Percentiles rank a stretch among this genome's conserved stretches.
Evolutionary conservation across 1,140 invertebrate genomes (phyloP).

Genomic region (Diorhabda elongata): DNA sequence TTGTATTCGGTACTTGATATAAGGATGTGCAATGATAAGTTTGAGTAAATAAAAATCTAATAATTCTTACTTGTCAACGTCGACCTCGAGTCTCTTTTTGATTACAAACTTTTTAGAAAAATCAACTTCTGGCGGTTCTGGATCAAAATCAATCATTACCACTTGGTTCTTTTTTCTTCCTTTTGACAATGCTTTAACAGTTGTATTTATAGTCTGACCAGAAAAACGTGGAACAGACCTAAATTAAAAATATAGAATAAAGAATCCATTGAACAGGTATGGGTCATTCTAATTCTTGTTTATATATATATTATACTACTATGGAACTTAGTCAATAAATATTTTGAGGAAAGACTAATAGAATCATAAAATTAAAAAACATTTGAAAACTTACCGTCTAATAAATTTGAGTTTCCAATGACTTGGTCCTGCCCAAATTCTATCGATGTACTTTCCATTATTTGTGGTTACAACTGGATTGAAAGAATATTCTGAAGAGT

Average conservation of each 20-base stretch:
- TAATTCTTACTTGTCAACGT: conserved; percentile 21
- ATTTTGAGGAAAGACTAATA: too few species aligned
- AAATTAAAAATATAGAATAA: neutral
- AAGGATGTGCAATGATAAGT: too few species aligned
- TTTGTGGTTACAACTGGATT: conserved; percentile 51
- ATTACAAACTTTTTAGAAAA: conserved; percentile 11
- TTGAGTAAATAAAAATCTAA: neutral
- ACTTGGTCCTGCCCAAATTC: conserved; percentile 69
- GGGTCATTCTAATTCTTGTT: too few species aligned
- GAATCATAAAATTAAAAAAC: neutral
- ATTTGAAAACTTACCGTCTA: conserved; percentile 7
- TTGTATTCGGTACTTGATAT: too few species aligned
- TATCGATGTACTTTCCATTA: conserved; percentile 29
- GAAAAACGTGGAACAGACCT: conserved; percentile 7
- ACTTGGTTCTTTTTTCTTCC: conserved; percentile 7
- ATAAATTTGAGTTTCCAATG: conserved; percentile 67
- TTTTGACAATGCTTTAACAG: neutral
- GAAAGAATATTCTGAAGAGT: conserved; percentile 66
- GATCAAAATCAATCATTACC: neutral
- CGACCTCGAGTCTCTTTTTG: conserved; percentile 15
- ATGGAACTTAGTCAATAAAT: too few species aligned
- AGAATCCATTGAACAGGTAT: too few species aligned
- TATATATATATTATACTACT: too few species aligned
- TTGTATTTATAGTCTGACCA: neutral
- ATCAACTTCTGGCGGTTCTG: conserved; percentile 3